A percentile compares a stretch with the other conserved stretches of the same genome.
phyloP scores from a whole-genome alignment of 2,797 vertebrate genomes.

The Glyptemys insculpta region DNA sequence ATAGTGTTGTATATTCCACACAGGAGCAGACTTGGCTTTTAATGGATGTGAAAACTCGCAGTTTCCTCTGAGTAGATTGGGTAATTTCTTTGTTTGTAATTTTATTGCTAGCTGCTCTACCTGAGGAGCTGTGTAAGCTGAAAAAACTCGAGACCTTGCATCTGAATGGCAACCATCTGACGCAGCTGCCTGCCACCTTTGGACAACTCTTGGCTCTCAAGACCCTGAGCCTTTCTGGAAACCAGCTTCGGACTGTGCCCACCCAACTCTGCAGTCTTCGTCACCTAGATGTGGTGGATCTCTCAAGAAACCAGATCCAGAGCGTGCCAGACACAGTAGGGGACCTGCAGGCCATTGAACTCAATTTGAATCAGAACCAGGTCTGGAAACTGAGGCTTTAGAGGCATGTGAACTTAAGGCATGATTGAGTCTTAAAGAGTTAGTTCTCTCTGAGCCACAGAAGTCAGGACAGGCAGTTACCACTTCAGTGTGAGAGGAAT shows the following conservation, averaged over 20 bases:
- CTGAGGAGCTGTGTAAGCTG: slow-evolving; percentile 91
- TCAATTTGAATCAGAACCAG: slow-evolving; percentile 99
- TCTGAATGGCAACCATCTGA: slow-evolving; percentile 90
- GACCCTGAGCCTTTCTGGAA: slow-evolving; percentile 91
- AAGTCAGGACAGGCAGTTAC: background rate
- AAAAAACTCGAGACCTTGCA: slow-evolving; percentile 95
- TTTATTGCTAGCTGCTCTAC: slow-evolving; percentile 85
- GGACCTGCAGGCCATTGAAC: slow-evolving; percentile 93
- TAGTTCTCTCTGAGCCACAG: background rate
- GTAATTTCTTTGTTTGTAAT: slow-evolving; percentile 74
- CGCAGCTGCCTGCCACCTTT: slow-evolving; percentile 85
- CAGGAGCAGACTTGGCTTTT: slow-evolving; percentile 14
- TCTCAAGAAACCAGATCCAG: slow-evolving; percentile 94
- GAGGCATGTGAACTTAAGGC: background rate
- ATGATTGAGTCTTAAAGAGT: background rate
- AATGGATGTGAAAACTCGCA: background rate
- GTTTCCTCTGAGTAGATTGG: background rate
- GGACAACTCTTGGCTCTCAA: slow-evolving; percentile 91
- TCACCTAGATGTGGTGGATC: slow-evolving; percentile 93
- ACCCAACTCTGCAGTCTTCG: slow-evolving; percentile 87
- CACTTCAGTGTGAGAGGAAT: background rate
- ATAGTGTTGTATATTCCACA: background rate
- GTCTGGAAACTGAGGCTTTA: slow-evolving; percentile 76
- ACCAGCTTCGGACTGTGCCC: slow-evolving; percentile 90
- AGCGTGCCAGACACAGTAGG: slow-evolving; percentile 87